Evolutionary conservation across 2,797 vertebrate species (phyloP).

Genomic region (Prionace glauca): DNA sequence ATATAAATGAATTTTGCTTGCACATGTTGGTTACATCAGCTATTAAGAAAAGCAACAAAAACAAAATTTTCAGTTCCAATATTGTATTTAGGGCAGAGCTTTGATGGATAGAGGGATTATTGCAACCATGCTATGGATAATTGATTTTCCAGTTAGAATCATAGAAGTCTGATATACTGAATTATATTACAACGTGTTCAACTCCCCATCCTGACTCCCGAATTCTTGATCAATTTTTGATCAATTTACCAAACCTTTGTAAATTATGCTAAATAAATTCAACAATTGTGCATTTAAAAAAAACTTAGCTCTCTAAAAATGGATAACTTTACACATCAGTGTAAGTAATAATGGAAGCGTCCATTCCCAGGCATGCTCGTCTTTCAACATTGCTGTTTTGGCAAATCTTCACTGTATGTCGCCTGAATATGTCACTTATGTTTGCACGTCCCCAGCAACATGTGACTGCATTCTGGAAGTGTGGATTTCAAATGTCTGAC

Average conservation of each 20-base stretch:
- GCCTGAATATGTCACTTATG: background rate
- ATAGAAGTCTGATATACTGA: background rate
- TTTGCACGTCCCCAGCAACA: conserved; percentile 33
- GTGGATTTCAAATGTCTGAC: conserved; percentile 46
- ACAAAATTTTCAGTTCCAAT: background rate
- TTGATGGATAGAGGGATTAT: background rate
- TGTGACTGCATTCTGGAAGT: conserved; percentile 43
- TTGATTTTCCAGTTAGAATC: background rate
- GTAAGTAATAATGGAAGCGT: background rate
- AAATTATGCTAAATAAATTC: conserved; percentile 8
- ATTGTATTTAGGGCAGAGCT: background rate
- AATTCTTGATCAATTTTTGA: background rate
- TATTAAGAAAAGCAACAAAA: background rate
- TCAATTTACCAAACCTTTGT: background rate
- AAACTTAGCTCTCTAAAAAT: background rate
- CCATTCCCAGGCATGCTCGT: background rate
- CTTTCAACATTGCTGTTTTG: background rate
- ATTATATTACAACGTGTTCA: background rate
- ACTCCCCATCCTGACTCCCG: background rate
- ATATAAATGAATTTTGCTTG: background rate
- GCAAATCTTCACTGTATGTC: background rate
- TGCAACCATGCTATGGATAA: background rate
- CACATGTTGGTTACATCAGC: background rate
- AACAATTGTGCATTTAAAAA: background rate
- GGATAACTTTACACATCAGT: background rate